These are phyloP conservation scores for Cantharis rufa DNA, from an alignment of 2,888 invertebrate species.

Conservation along the genomic window DNA sequence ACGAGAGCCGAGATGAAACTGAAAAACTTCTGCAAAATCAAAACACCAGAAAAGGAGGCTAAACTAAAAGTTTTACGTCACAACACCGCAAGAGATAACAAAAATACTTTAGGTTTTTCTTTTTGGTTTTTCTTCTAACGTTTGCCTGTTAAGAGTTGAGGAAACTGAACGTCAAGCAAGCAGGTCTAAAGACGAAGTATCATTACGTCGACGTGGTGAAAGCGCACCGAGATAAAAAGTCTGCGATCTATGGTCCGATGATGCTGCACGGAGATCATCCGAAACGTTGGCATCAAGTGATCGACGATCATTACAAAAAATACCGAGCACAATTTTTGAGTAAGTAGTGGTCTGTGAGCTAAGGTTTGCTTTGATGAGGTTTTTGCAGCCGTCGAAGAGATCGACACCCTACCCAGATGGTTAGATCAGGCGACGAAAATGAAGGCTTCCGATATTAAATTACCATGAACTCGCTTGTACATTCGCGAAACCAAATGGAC, in stretches of 20 bases:
- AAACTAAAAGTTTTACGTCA: constrained; percentile 63
- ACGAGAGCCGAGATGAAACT: constrained; percentile 58
- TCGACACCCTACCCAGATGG: constrained; percentile 60
- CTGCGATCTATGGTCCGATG: constrained; percentile 67
- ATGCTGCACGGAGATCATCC: constrained; percentile 70
- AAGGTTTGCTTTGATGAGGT: background rate
- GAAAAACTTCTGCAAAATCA: constrained; percentile 57
- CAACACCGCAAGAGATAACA: constrained; percentile 58
- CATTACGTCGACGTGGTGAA: constrained; percentile 56
- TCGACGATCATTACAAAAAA: constrained; percentile 48
- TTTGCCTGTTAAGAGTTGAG: constrained; percentile 53
- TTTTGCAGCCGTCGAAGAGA: constrained; percentile 57
- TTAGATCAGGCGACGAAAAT: constrained; percentile 54
- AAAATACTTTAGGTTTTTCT: background rate
- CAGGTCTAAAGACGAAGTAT: constrained; percentile 52
- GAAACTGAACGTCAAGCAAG: constrained; percentile 56
- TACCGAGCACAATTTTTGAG: constrained; percentile 50
- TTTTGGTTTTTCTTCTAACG: too few species aligned
- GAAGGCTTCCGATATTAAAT: constrained; percentile 55
- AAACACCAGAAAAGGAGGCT: constrained; percentile 61
- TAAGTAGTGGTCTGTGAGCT: constrained; percentile 22
- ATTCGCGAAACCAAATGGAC: constrained; percentile 69
- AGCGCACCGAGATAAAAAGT: constrained; percentile 62
- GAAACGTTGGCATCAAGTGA: constrained; percentile 62
- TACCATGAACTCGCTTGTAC: constrained; percentile 58